Base-by-base conservation (phyloP, 2,113 vertebrate species). In the Caretta caretta region DNA sequence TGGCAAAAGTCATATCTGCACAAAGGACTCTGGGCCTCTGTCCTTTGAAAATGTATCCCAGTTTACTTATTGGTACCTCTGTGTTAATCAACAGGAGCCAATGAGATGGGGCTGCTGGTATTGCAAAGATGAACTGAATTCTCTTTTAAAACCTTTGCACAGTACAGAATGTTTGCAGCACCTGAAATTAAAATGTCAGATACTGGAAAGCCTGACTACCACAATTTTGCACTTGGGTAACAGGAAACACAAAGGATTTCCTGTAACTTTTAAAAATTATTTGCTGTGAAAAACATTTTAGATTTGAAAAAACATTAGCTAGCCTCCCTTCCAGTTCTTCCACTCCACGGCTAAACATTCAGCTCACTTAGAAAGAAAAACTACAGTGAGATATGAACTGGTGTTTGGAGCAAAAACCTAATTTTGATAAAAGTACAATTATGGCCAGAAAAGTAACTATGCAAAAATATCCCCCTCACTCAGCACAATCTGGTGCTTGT, bases 121-220 rank as follows among this genome's bases (percentile, higher is more conserved):
- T 49, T 96, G 82, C 83, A 91, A 51, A 93, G 75, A 72, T 91
- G 0, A 92, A 81, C 31, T n/a, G 84, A 56, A 91, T 84, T 96
- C 49, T 92, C 49, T 91, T 89, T 85, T 79, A 93, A 87, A 92
- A 78, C 10, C 92, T 94, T 86, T 11, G 24, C 54, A 48, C 20
- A 82, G 42, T 54, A 80, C 50, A 86, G 86, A 89, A 82, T 38
- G 69, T 89, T 57, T 94, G 90, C 94, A 81, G 96, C 95, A 95
- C 35, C 56, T 86, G 42, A 69, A 48, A 92, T 84, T 86, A 81
- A 82, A 91, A 92, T 88, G 78, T 94, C 56, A 72, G 46, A 13
- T 22, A 84, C 46, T 91, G 62, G 78, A 80, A 90, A 95, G 62
- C 76, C 75, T 54, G 54, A 78, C 46, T 59, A 59, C 54, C 54